Evolutionary conservation across 2,797 vertebrate species (phyloP).

Genomic region (Hypotaenidia okinawae): DNA sequence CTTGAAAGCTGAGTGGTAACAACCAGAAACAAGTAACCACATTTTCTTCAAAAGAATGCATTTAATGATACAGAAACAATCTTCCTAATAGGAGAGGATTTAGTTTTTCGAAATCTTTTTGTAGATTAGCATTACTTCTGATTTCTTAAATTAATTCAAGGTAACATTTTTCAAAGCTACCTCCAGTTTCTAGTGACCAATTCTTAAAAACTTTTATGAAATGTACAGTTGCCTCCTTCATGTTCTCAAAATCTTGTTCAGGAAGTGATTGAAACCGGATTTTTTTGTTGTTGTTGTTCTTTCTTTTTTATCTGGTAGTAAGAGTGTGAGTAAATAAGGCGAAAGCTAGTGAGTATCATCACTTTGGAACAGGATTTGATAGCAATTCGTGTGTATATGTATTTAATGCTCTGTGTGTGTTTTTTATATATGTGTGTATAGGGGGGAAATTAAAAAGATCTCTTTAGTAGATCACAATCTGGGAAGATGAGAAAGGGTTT

Average conservation of each 20-base stretch:
- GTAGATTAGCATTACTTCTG: slow-evolving; percentile 18
- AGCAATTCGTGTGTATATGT: slow-evolving; percentile 15
- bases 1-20: neutral
- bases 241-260: slow-evolving; percentile 3
- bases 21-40: slow-evolving; percentile 20
- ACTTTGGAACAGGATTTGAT: neutral
- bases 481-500: neutral
- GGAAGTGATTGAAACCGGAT: slow-evolving; percentile 30
- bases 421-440: neutral
- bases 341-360: neutral
- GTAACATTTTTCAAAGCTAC: slow-evolving; percentile 53
- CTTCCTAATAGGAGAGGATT: slow-evolving; percentile 14
- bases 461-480: neutral
- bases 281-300: neutral
- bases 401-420: slow-evolving; percentile 24
- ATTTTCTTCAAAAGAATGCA: neutral
- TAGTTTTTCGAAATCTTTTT: neutral
- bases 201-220: slow-evolving; percentile 15
- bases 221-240: slow-evolving; percentile 33
- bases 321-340: neutral
- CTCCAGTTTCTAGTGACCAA: slow-evolving; percentile 64
- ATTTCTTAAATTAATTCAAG: slow-evolving; percentile 39
- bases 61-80: neutral
- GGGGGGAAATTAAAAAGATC: slow-evolving; percentile 49
- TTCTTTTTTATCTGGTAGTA: neutral